Evolutionary conservation across 2,113 vertebrate genomes (phyloP).

Genomic region (Cettia cetti): DNA sequence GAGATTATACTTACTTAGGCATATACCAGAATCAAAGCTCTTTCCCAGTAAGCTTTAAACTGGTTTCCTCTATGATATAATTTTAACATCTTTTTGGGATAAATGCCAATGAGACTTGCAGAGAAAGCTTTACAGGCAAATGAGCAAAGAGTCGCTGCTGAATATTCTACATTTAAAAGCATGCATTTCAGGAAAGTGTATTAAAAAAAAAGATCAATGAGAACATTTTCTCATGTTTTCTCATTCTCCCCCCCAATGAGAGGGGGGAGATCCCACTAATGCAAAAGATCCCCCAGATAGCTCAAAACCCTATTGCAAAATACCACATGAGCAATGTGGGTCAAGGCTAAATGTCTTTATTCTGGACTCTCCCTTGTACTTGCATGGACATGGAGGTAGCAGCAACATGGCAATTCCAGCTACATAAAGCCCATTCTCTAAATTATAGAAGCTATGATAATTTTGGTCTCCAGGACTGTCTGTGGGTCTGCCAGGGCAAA

Average conservation of each 20-base stretch:
- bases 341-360: background rate
- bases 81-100: background rate
- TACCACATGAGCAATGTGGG: background rate
- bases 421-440: background rate
- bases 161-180: background rate
- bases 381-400: background rate
- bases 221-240: no score
- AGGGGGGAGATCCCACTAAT: background rate
- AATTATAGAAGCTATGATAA: background rate
- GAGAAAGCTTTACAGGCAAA: background rate
- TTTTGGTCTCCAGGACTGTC: background rate
- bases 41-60: conserved; percentile 22
- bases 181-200: background rate
- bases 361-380: background rate
- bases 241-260: no score
- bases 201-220: background rate
- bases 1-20: background rate
- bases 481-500: background rate
- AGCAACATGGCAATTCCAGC: background rate
- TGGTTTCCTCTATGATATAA: background rate
- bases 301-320: background rate
- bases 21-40: background rate
- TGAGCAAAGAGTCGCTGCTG: background rate
- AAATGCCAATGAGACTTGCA: background rate
- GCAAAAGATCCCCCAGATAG: background rate